Evolutionary conservation across 2,113 vertebrate species (phyloP).

Genomic region (Gyps fulvus): DNA sequence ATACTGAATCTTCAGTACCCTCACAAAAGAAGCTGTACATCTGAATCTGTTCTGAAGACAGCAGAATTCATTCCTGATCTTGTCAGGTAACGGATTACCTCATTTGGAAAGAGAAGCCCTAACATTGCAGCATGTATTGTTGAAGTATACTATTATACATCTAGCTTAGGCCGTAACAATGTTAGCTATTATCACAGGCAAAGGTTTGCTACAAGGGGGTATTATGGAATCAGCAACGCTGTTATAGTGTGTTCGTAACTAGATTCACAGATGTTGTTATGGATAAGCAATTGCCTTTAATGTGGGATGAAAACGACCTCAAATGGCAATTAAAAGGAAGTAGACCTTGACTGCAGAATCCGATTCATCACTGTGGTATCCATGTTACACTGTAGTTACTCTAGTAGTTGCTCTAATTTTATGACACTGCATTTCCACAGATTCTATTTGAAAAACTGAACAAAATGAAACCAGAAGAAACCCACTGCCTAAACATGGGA

Average conservation of each 20-base stretch:
- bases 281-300: neutral
- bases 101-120: conserved; percentile 29
- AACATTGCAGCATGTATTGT: neutral
- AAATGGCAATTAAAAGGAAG: neutral
- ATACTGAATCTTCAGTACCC: neutral
- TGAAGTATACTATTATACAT: neutral
- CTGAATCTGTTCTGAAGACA: neutral
- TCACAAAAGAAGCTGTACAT: neutral
- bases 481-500: neutral
- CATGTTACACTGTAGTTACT: neutral
- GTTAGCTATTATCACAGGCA: neutral
- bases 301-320: neutral
- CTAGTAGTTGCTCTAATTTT: neutral
- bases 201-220: neutral
- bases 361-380: neutral
- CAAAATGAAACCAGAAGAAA: neutral
- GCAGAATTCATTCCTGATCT: neutral
- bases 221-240: neutral
- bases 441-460: neutral
- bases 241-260: neutral
- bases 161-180: neutral
- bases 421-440: neutral
- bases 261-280: neutral
- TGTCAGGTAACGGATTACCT: neutral
- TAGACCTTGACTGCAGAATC: neutral